Evolutionary conservation across 2,113 vertebrate species (phyloP).

Genomic region (Axis porcinus): DNA sequence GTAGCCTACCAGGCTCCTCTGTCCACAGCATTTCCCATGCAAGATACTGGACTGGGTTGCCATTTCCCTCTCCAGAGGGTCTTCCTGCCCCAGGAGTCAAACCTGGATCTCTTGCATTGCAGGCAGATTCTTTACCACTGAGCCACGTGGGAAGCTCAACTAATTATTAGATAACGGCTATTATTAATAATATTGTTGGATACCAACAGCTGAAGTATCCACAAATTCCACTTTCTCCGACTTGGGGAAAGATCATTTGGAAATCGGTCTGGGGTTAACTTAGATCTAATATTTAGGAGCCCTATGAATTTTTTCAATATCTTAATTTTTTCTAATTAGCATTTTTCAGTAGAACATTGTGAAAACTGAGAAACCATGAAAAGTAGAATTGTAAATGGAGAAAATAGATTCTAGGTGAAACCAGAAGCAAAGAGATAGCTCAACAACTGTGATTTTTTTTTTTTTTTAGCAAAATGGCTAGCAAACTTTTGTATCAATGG

Average conservation of each 20-base stretch:
- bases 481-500: not conserved
- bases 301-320: not conserved
- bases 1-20: not conserved
- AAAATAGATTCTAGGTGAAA: not conserved
- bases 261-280: not conserved
- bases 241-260: not conserved
- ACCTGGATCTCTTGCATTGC: not conserved
- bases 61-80: not conserved
- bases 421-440: not conserved
- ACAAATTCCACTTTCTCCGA: not conserved
- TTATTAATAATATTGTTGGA: not conserved
- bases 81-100: not conserved
- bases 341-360: not conserved
- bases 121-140: not conserved
- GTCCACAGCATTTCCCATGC: not conserved
- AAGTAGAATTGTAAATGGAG: not conserved
- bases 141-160: not conserved
- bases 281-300: not conserved
- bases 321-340: not conserved
- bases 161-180: not conserved
- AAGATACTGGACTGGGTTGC: not conserved
- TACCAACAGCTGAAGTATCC: not conserved
- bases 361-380: not conserved
- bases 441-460: not conserved
- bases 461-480: not conserved